Evolutionary conservation across 2,888 invertebrate species (phyloP).

Genomic region (Ochlodes sylvanus): DNA sequence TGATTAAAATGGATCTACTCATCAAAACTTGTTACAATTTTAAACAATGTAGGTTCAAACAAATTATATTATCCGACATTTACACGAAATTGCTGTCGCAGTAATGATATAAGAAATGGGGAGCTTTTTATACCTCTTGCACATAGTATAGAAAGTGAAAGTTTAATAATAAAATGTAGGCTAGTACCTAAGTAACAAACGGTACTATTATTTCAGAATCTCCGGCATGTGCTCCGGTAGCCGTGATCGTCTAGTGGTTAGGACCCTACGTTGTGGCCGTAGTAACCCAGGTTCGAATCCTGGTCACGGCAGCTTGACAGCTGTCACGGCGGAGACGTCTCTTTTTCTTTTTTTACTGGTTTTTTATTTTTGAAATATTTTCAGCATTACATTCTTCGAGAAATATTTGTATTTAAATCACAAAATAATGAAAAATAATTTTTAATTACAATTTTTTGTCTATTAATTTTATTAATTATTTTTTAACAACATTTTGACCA

Average conservation of each 20-base stretch:
- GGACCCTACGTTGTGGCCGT: constrained; percentile 91
- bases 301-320: constrained; percentile 77
- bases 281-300: constrained; percentile 92
- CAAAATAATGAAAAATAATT: too few relatives aligned
- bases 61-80: too few relatives aligned
- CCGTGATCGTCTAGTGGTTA: constrained; percentile 90
- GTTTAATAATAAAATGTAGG: neutral
- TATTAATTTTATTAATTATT: too few relatives aligned
- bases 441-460: too few relatives aligned
- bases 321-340: constrained; percentile 3
- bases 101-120: neutral
- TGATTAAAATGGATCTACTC: too few relatives aligned
- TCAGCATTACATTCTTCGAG: too few relatives aligned
- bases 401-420: too few relatives aligned
- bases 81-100: neutral
- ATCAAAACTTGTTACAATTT: too few relatives aligned
- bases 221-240: constrained; percentile 44
- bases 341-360: neutral
- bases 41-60: too few relatives aligned
- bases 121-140: neutral
- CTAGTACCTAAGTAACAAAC: neutral
- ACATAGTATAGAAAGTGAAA: neutral
- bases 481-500: too few relatives aligned
- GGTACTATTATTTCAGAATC: neutral
- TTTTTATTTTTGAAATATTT: neutral